Conservation (phyloP, 1,140 invertebrate species). For the Bombus haemorrhoidalis region DNA sequence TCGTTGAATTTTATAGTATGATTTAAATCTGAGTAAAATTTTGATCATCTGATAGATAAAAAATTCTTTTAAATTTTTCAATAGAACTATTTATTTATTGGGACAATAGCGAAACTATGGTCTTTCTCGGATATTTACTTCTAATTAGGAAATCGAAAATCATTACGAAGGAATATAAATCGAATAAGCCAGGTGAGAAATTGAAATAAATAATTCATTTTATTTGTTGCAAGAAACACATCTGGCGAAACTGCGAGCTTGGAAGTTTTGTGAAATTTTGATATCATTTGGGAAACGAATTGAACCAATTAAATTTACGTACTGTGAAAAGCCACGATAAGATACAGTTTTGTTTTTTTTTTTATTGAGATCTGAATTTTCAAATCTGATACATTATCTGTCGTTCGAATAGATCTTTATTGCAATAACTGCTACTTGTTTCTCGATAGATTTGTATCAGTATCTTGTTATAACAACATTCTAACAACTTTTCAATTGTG, state of each 20-base stretch:
- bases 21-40: neutral
- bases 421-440: too few relatives aligned
- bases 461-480: neutral
- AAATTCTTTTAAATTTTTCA: neutral
- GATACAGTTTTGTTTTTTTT: neutral
- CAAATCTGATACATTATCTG: too few relatives aligned
- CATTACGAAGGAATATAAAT: neutral
- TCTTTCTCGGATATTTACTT: too few relatives aligned
- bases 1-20: neutral
- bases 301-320: too few relatives aligned
- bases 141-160: neutral
- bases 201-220: neutral
- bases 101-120: too few relatives aligned
- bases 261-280: neutral
- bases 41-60: neutral
- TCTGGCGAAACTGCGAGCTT: too few relatives aligned
- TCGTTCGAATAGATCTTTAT: too few relatives aligned
- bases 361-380: neutral
- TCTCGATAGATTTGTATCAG: too few relatives aligned
- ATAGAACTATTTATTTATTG: too few relatives aligned
- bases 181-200: neutral
- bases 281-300: too few relatives aligned
- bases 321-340: too few relatives aligned
- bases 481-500: neutral
- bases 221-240: neutral